These are phyloP conservation scores for Sciurus carolinensis DNA, from an alignment of 2,797 vertebrate genomes.

Conservation along the genomic window DNA sequence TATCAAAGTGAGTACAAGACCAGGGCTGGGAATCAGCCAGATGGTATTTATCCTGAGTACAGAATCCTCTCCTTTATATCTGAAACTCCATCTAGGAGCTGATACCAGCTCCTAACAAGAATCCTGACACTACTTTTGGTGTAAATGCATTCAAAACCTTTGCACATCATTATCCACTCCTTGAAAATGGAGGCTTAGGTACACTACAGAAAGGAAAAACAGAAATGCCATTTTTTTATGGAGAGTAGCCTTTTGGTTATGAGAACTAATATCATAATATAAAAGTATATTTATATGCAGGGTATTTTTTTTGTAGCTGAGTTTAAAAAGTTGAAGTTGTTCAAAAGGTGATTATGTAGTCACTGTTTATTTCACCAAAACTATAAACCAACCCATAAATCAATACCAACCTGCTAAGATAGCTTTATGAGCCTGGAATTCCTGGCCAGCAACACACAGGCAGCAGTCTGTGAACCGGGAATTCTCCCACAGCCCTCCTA, in stretches of 20 bases:
- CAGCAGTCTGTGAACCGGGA: slow-evolving; percentile 99
- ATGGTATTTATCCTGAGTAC: not conserved
- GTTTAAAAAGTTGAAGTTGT: slow-evolving; percentile 52
- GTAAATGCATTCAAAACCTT: slow-evolving; percentile 11
- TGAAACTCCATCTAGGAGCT: not conserved
- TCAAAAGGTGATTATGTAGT: slow-evolving; percentile 54
- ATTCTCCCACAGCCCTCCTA: slow-evolving; percentile 98
- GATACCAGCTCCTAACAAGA: not conserved
- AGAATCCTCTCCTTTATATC: not conserved
- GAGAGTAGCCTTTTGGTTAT: slow-evolving; percentile 1
- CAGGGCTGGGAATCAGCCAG: not conserved
- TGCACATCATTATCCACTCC: not conserved
- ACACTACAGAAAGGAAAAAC: slow-evolving; percentile 25
- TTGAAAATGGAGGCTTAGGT: slow-evolving; percentile 3
- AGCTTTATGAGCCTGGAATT: slow-evolving; percentile 99
- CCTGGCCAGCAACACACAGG: slow-evolving; percentile 97
- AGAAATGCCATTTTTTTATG: slow-evolving; percentile 24
- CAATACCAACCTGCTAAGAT: slow-evolving; percentile 95
- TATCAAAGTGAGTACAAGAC: not conserved
- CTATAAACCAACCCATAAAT: slow-evolving; percentile 24
- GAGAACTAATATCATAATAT: slow-evolving; percentile 26
- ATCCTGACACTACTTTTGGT: not conserved
- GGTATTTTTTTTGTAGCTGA: not conserved
- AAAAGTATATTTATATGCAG: slow-evolving; percentile 39
- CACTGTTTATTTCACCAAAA: slow-evolving; percentile 51